phyloP scores from a whole-genome alignment of 2,888 invertebrate genomes.

The Invenusta paracnida region DNA sequence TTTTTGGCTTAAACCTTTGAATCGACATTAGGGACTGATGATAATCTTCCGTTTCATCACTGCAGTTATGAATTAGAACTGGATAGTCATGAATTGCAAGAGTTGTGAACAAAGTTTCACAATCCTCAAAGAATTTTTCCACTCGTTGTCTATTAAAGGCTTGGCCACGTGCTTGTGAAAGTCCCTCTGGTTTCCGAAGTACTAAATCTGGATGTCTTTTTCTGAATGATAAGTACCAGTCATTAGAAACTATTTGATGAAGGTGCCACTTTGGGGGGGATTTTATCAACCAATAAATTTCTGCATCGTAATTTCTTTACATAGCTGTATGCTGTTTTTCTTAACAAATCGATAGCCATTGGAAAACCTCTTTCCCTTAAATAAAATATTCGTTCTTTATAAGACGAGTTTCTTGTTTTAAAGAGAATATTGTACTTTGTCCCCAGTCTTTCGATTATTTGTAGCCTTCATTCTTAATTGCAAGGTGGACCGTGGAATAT shows the following conservation, averaged over 20 bases:
- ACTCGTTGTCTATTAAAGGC: neutral
- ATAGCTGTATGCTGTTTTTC: neutral
- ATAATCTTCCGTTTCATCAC: too few species aligned
- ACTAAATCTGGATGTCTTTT: neutral
- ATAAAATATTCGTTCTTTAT: neutral
- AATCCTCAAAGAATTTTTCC: neutral
- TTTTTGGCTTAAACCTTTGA: too few species aligned
- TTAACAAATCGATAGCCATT: neutral
- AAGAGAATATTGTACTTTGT: too few species aligned
- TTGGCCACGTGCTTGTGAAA: neutral
- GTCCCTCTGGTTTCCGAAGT: neutral
- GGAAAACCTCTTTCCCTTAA: neutral
- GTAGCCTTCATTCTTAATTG: too few species aligned
- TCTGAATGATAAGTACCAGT: neutral
- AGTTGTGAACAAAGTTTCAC: neutral
- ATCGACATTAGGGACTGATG: too few species aligned
- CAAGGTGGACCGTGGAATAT: too few species aligned
- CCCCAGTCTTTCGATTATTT: too few species aligned
- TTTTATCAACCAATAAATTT: neutral
- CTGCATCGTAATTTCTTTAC: neutral
- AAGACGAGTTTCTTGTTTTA: neutral
- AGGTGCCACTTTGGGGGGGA: neutral
- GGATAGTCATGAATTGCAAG: neutral
- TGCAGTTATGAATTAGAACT: neutral
- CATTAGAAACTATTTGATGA: neutral